Conservation (phyloP, 2,888 invertebrate genomes). For the Macrosoma leucophasiata region DNA sequence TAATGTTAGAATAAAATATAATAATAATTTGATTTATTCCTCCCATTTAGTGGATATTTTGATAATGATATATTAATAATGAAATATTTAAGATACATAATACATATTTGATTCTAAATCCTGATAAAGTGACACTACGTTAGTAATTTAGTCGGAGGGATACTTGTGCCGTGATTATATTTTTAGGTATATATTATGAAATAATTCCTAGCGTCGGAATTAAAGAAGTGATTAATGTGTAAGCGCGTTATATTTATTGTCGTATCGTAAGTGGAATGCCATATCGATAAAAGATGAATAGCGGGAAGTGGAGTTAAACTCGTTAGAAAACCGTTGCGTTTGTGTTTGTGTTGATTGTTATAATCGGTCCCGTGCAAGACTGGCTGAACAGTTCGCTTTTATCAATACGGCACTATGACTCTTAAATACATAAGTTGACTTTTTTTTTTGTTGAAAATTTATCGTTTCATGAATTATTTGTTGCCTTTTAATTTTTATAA, state of each 20-base stretch:
- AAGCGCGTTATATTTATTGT: constrained; percentile 77
- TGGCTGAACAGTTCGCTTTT: constrained; percentile 65
- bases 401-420: constrained; percentile 73
- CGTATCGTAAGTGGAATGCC: constrained; percentile 75
- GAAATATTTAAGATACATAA: constrained; percentile 77
- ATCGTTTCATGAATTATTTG: constrained; percentile 72
- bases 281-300: constrained; percentile 76
- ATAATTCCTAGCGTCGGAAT: constrained; percentile 77
- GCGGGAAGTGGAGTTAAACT: constrained; percentile 72
- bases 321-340: constrained; percentile 63
- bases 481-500: constrained; percentile 71
- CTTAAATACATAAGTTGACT: constrained; percentile 69
- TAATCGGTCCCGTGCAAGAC: constrained; percentile 34
- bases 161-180: constrained; percentile 77
- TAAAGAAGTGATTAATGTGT: constrained; percentile 76
- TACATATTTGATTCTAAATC: constrained; percentile 77
- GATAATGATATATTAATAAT: constrained; percentile 77
- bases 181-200: constrained; percentile 76
- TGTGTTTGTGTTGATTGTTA: constrained; percentile 61
- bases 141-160: constrained; percentile 76
- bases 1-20: constrained; percentile 74
- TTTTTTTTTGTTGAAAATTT: constrained; percentile 71
- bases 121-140: constrained; percentile 76
- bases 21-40: constrained; percentile 76
- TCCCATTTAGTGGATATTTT: constrained; percentile 77